Conservation (phyloP, 2,113 vertebrate species). For the Lethenteron camtschaticum region DNA sequence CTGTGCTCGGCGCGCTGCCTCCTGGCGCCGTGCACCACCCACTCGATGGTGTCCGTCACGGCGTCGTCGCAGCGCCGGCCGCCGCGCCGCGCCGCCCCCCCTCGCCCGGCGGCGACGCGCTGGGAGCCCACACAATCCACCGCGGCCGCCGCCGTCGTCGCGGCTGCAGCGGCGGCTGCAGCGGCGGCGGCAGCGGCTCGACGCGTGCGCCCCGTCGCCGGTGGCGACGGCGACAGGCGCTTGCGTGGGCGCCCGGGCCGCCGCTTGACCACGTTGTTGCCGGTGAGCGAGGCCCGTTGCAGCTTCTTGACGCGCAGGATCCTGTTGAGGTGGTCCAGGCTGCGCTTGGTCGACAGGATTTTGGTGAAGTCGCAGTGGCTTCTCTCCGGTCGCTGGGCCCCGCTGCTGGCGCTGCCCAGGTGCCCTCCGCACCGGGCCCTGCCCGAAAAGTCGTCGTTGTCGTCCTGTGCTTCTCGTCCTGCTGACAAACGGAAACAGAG, state of each 20-base stretch:
- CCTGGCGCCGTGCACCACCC: constrained; percentile 72
- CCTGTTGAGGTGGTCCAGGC: constrained; percentile 95
- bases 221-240: constrained; percentile 30
- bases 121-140: constrained; percentile 75
- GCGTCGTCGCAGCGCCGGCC: constrained; percentile 46
- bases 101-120: constrained; percentile 42
- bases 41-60: constrained; percentile 75
- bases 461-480: too few relatives aligned
- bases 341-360: constrained; percentile 73
- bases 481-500: too few relatives aligned
- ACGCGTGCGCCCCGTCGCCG: too few relatives aligned
- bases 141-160: constrained; percentile 61
- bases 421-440: too few relatives aligned
- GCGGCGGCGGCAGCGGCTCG: too few relatives aligned
- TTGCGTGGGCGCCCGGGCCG: constrained; percentile 67
- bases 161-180: constrained; percentile 23
- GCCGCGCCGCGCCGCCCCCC: constrained; percentile 32
- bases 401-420: too few relatives aligned
- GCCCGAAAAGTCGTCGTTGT: too few relatives aligned
- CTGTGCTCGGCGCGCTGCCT: constrained; percentile 30
- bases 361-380: constrained; percentile 33
- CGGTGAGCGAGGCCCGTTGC: constrained; percentile 96
- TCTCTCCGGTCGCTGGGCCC: too few relatives aligned
- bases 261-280: constrained; percentile 93
- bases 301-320: constrained; percentile 93